Conservation (phyloP, 2,113 vertebrate genomes). For the Rhodinocichla rosea region DNA sequence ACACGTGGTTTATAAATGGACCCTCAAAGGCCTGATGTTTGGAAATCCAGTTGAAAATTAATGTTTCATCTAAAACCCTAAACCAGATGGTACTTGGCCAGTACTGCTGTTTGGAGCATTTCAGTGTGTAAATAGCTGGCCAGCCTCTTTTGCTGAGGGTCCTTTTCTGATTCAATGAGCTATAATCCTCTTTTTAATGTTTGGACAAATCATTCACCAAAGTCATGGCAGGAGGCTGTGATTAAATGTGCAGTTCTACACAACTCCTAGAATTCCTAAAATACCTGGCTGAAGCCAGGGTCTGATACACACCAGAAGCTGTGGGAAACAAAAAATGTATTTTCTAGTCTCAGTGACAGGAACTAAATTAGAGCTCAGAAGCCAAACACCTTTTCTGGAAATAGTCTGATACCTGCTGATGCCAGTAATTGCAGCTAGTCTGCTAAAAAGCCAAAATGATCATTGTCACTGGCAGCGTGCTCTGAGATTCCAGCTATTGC, state of each 20-base stretch:
- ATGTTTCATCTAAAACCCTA: not conserved
- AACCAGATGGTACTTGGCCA: conserved; percentile 28
- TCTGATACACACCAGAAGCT: not conserved
- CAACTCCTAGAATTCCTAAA: not conserved
- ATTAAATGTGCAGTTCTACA: not conserved
- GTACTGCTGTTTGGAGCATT: not conserved
- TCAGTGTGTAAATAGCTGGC: not conserved
- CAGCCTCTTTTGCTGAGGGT: not conserved
- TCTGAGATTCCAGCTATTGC: not conserved
- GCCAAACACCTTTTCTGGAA: not conserved
- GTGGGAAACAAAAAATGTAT: not conserved
- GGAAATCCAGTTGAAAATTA: not conserved
- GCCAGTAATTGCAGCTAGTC: not conserved
- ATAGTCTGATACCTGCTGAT: not conserved
- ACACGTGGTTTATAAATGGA: not conserved
- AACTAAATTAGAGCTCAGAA: not conserved
- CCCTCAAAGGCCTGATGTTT: not conserved
- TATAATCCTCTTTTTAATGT: not conserved
- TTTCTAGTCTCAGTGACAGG: not conserved
- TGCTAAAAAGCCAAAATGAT: conserved; percentile 13
- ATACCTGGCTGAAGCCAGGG: not conserved
- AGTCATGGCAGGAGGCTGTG: not conserved
- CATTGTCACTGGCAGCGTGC: not conserved
- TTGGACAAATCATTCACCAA: not conserved
- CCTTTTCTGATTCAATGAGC: not conserved